These are phyloP conservation scores for Gadus macrocephalus DNA, from an alignment of 2,113 vertebrate genomes.

Conservation along the genomic window DNA sequence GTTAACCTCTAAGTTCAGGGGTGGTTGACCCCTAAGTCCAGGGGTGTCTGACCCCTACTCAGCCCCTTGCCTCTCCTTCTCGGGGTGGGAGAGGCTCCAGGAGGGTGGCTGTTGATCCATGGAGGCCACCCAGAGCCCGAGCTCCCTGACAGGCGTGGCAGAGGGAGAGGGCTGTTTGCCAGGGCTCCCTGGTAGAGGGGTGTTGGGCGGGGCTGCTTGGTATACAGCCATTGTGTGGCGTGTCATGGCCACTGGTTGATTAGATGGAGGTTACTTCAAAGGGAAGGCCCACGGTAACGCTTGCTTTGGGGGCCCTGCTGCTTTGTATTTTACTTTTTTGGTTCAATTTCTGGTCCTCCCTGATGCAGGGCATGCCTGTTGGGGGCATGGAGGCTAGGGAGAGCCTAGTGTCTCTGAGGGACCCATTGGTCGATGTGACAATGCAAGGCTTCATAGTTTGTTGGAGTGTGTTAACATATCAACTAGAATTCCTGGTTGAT, in stretches of 20 bases:
- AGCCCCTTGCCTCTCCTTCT: background rate
- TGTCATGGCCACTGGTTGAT: slow-evolving; percentile 27
- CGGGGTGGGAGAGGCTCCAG: background rate
- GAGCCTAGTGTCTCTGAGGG: background rate
- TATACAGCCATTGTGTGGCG: slow-evolving; percentile 22
- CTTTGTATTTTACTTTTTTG: too few relatives aligned
- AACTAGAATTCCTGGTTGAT: background rate
- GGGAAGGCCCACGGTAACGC: slow-evolving; percentile 4
- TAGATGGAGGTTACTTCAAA: slow-evolving; percentile 26
- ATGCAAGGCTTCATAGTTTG: background rate
- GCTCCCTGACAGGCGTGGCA: background rate
- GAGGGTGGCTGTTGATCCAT: too few relatives aligned
- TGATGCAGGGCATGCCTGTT: too few relatives aligned
- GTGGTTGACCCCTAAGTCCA: too few relatives aligned
- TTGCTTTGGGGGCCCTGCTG: slow-evolving; percentile 12
- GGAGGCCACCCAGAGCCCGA: background rate
- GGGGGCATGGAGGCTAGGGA: too few relatives aligned
- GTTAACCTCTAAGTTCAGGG: too few relatives aligned
- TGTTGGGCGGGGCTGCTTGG: background rate
- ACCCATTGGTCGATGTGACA: background rate
- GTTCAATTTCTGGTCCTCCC: too few relatives aligned
- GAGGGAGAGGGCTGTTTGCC: too few relatives aligned
- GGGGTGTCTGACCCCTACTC: too few relatives aligned
- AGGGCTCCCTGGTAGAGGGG: too few relatives aligned
- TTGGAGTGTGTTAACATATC: background rate